Conservation (phyloP, 2,888 invertebrate species). For the Andrena chrysosceles region DNA sequence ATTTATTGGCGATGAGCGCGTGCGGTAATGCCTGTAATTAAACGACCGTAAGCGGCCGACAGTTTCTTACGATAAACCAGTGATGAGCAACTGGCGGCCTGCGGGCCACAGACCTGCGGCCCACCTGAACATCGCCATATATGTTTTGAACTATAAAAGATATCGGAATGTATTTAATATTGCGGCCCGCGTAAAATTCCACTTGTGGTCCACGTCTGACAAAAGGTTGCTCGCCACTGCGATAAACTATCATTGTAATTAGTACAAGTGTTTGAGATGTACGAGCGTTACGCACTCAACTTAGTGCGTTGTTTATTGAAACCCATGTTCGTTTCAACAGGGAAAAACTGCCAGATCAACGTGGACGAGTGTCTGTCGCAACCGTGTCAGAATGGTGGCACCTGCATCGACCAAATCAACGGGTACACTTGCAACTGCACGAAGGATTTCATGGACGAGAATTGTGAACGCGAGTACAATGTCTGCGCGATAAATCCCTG, state of each 20-base stretch:
- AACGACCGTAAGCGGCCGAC: background rate
- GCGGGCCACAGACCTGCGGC: no score
- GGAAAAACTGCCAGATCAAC: conserved; percentile 86
- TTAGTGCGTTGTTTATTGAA: background rate
- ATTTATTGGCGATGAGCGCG: background rate
- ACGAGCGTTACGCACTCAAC: background rate
- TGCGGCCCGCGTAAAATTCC: no score
- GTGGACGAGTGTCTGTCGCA: conserved; percentile 85
- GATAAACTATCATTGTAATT: background rate
- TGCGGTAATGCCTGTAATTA: background rate
- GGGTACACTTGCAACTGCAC: conserved; percentile 87
- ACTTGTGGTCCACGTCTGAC: no score
- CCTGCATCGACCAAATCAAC: conserved; percentile 86
- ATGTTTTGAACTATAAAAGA: no score
- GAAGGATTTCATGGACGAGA: conserved; percentile 86
- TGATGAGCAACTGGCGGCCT: no score
- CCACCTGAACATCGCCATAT: no score
- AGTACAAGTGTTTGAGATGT: background rate
- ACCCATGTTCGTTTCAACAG: conserved; percentile 74
- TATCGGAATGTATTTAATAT: no score
- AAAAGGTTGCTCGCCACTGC: no score
- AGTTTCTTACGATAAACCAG: background rate
- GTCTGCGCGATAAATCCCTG: conserved; percentile 88
- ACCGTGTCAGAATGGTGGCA: conserved; percentile 87
- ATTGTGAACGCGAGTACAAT: conserved; percentile 87